Percentiles rank a stretch among this genome's conserved stretches.
Evolutionary conservation across 2,888 invertebrate genomes (phyloP).

Genomic region (Micropterix aruncella): DNA sequence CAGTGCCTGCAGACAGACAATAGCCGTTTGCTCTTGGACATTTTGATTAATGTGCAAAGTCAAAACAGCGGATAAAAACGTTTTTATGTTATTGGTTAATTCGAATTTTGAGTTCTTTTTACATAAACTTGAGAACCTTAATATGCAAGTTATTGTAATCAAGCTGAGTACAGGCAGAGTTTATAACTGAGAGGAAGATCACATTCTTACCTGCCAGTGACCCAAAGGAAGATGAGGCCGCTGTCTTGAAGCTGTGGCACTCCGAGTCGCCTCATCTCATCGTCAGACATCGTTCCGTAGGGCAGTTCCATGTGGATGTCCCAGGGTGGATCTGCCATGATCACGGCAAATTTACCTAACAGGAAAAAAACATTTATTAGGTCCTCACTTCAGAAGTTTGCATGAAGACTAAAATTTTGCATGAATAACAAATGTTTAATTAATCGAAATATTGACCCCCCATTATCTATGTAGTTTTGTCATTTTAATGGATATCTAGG

Average conservation of each 20-base stretch:
- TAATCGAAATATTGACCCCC: too few species aligned
- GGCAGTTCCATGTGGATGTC: conserved; percentile 99
- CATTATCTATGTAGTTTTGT: too few species aligned
- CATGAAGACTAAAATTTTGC: background rate
- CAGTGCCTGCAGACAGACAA: too few species aligned
- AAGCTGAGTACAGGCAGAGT: background rate
- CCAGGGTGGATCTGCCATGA: conserved; percentile 99
- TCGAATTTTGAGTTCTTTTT: conserved; percentile 1
- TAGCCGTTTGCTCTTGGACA: too few species aligned
- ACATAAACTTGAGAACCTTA: background rate
- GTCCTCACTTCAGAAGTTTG: conserved; percentile 7
- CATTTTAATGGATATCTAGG: too few species aligned
- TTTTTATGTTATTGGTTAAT: too few species aligned
- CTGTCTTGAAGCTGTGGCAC: conserved; percentile 92
- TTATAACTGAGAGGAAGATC: background rate
- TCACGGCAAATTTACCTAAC: conserved; percentile 91
- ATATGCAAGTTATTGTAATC: too few species aligned
- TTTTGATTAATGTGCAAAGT: too few species aligned
- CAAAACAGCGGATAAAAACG: too few species aligned
- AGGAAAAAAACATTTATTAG: too few species aligned
- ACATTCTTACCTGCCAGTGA: conserved; percentile 66
- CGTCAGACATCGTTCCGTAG: conserved; percentile 97
- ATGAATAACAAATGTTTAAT: too few species aligned
- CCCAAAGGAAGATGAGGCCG: conserved; percentile 95
- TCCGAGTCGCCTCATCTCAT: conserved; percentile 92